phyloP scores from a whole-genome alignment of 2,888 invertebrate genomes.

The Hirtodrosophila cameraria region DNA sequence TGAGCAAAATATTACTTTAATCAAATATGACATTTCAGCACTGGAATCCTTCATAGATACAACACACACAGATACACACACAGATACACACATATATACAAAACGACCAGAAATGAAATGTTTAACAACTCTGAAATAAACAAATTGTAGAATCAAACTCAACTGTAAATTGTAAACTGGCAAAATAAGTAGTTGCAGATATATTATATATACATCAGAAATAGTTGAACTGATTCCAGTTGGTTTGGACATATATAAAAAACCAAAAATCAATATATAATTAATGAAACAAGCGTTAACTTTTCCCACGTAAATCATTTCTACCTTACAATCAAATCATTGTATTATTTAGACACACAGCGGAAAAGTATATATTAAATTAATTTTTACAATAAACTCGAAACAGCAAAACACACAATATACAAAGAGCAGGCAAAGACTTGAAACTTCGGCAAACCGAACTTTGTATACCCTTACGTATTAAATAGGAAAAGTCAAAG shows the following conservation, averaged over 20 bases:
- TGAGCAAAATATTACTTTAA: conserved; percentile 69
- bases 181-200: conserved; percentile 40
- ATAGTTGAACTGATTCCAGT: conserved; percentile 41
- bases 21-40: conserved; percentile 22
- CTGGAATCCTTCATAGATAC: conserved; percentile 25
- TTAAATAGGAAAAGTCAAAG: not conserved
- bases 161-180: conserved; percentile 72
- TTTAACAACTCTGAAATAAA: conserved; percentile 19
- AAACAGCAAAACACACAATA: conserved; percentile 8
- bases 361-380: conserved; percentile 7
- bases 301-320: conserved; percentile 75
- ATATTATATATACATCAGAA: conserved; percentile 29
- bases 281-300: conserved; percentile 71
- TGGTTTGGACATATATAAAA: conserved; percentile 17
- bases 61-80: conserved; percentile 23
- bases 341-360: conserved; percentile 56
- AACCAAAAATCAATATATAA: conserved; percentile 19
- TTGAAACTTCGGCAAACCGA: conserved; percentile 11
- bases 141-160: conserved; percentile 33
- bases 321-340: conserved; percentile 60
- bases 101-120: conserved; percentile 24
- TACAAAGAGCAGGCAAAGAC: conserved; percentile 26
- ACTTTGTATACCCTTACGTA: conserved; percentile 20
- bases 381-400: conserved; percentile 14
- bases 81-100: conserved; percentile 14